These are phyloP conservation scores for Tipula vernalis DNA, from an alignment of 2,888 invertebrate species.

Conservation along the genomic window DNA sequence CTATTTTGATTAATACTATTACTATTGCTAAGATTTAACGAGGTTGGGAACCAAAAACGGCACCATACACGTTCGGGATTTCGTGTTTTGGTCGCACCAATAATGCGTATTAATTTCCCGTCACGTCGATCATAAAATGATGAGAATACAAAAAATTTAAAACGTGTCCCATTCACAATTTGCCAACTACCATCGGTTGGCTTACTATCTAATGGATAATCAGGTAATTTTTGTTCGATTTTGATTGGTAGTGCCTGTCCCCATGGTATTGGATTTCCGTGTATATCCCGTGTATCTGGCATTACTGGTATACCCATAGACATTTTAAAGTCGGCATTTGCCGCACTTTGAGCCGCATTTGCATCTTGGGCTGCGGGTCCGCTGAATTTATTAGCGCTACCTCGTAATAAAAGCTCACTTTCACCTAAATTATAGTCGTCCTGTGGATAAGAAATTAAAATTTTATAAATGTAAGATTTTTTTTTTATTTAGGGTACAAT, in stretches of 20 bases:
- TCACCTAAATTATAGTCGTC: slow-evolving; percentile 34
- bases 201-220: slow-evolving; percentile 49
- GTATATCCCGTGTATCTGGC: slow-evolving; percentile 19
- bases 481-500: slow-evolving; percentile 34
- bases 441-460: slow-evolving; percentile 21
- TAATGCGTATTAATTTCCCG: slow-evolving; percentile 57
- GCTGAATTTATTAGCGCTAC: slow-evolving; percentile 31
- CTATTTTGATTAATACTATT: slow-evolving; percentile 7
- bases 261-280: slow-evolving; percentile 29
- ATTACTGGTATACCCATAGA: slow-evolving; percentile 20
- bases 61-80: slow-evolving; percentile 73
- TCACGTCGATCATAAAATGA: slow-evolving; percentile 73
- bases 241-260: slow-evolving; percentile 32
- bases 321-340: slow-evolving; percentile 8
- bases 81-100: slow-evolving; percentile 80
- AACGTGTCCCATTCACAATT: slow-evolving; percentile 39
- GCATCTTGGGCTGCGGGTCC: not conserved
- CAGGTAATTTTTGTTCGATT: slow-evolving; percentile 41
- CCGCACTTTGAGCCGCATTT: not conserved
- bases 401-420: slow-evolving; percentile 29
- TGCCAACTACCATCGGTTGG: slow-evolving; percentile 71
- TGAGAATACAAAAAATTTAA: slow-evolving; percentile 84
- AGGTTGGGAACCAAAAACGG: slow-evolving; percentile 54
- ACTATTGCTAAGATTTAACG: not conserved
- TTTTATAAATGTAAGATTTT: slow-evolving; percentile 7